A percentile compares a stretch with the other conserved stretches of the same genome.
These are phyloP conservation scores for Tetramorium simillimum DNA, from an alignment of 1,140 invertebrate genomes.

Conservation along the genomic window DNA sequence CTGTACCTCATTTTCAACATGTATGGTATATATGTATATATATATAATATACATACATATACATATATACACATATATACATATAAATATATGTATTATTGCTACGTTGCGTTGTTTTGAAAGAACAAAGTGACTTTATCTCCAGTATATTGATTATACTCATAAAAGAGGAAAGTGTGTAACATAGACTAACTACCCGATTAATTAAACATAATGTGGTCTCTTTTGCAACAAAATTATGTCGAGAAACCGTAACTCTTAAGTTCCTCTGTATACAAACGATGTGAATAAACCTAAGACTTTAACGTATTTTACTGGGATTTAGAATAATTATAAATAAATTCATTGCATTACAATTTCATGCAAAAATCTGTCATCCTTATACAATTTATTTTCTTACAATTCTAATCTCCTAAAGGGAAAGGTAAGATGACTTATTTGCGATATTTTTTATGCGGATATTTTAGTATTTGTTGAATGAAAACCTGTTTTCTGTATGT, in stretches of 20 bases:
- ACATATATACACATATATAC: slow-evolving; percentile 20
- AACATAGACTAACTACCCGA: slow-evolving; percentile 29
- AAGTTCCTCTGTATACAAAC: slow-evolving; percentile 21
- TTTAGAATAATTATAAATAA: slow-evolving; percentile 37
- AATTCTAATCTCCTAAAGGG: background rate
- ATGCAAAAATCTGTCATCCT: background rate
- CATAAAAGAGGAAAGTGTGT: slow-evolving; percentile 38
- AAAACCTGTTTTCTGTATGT: background rate
- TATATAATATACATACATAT: background rate
- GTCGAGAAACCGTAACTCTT: slow-evolving; percentile 12
- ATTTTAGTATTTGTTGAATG: background rate
- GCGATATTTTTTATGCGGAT: background rate
- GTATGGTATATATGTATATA: slow-evolving; percentile 54
- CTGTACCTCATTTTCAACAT: slow-evolving; percentile 56
- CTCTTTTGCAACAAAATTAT: slow-evolving; percentile 15
- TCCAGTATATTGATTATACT: background rate
- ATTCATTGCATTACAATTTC: background rate
- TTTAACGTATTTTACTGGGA: slow-evolving; percentile 35
- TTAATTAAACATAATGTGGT: slow-evolving; percentile 21
- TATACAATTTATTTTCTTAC: background rate
- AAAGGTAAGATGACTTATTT: background rate
- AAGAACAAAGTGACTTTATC: slow-evolving; percentile 10
- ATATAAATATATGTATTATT: slow-evolving; percentile 39
- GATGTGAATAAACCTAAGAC: slow-evolving; percentile 36
- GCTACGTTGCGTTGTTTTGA: slow-evolving; percentile 16